Conservation (phyloP, 2,888 invertebrate genomes). For the Lissocephala sabroskyi region DNA sequence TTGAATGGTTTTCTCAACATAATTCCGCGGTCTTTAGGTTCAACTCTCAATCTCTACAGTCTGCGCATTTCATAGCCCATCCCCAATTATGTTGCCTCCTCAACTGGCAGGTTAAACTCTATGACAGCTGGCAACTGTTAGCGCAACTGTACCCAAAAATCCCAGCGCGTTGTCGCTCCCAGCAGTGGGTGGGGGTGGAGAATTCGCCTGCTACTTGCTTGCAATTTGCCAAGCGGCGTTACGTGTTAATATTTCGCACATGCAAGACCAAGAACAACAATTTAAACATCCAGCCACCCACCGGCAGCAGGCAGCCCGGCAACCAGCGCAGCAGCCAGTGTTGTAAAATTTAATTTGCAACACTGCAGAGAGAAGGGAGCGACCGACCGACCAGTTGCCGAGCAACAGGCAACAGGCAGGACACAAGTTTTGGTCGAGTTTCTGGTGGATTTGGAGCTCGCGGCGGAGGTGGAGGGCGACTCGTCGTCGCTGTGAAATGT, state of each 20-base stretch:
- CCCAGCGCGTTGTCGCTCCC: constrained; percentile 27
- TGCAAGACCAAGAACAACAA: no score
- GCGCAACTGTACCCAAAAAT: no score
- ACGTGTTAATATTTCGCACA: constrained; percentile 43
- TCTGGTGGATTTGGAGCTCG: neutral
- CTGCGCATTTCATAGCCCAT: no score
- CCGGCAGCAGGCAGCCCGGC: constrained; percentile 4
- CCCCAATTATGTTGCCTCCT: no score
- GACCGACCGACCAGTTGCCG: no score
- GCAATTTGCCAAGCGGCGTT: constrained; percentile 42
- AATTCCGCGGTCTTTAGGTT: no score
- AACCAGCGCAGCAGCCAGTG: constrained; percentile 22
- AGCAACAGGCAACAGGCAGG: constrained; percentile 12
- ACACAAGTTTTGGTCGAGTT: neutral
- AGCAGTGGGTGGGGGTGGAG: neutral
- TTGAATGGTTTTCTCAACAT: no score
- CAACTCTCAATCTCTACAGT: no score
- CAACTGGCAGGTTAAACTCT: no score
- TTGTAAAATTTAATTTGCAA: constrained; percentile 56
- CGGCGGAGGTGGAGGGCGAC: neutral
- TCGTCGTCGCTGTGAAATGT: constrained; percentile 43
- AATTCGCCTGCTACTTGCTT: constrained; percentile 33
- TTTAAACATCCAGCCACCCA: no score
- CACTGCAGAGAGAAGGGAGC: constrained; percentile 6
- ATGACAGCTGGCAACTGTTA: no score